phyloP scores from a whole-genome alignment of 2,113 vertebrate species.

The Tapirus terrestris region DNA sequence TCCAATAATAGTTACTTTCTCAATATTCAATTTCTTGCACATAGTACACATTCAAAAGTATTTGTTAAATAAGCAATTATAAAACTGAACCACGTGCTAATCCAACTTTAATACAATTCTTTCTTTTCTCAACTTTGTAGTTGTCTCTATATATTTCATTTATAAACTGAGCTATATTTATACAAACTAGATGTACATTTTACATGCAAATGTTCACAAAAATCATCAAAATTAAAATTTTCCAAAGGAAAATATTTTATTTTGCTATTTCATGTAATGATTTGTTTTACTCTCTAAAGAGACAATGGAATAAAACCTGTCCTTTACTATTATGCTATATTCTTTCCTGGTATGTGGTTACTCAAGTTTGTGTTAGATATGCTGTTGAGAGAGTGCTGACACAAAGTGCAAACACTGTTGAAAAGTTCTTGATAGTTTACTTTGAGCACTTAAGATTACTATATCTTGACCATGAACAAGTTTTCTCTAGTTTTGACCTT shows the following conservation, averaged over 20 bases:
- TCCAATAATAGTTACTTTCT: not conserved
- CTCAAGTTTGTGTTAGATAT: slow-evolving; percentile 78
- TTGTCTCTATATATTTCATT: not conserved
- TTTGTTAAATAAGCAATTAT: slow-evolving; percentile 3
- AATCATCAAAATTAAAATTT: not conserved
- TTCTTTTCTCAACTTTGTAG: not conserved
- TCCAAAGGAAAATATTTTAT: not conserved
- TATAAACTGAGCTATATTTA: not conserved
- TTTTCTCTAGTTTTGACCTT: slow-evolving; percentile 84
- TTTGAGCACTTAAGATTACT: slow-evolving; percentile 86
- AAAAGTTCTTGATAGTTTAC: slow-evolving; percentile 86
- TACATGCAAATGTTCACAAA: not conserved
- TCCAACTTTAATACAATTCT: slow-evolving; percentile 35
- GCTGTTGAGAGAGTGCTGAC: slow-evolving; percentile 87
- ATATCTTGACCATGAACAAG: slow-evolving; percentile 78
- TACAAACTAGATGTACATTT: not conserved
- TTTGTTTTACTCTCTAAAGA: slow-evolving; percentile 72
- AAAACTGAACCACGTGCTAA: not conserved
- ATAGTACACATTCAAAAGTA: not conserved
- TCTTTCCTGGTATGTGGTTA: slow-evolving; percentile 68
- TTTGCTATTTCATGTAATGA: slow-evolving; percentile 58
- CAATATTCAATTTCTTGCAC: not conserved
- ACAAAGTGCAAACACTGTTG: slow-evolving; percentile 83
- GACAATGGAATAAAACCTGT: slow-evolving; percentile 60
- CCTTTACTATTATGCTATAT: not conserved